Percentiles rank a stretch among this genome's conserved stretches.
Evolutionary conservation across 2,888 invertebrate species (phyloP).

Genomic region (Entomobrya proxima): DNA sequence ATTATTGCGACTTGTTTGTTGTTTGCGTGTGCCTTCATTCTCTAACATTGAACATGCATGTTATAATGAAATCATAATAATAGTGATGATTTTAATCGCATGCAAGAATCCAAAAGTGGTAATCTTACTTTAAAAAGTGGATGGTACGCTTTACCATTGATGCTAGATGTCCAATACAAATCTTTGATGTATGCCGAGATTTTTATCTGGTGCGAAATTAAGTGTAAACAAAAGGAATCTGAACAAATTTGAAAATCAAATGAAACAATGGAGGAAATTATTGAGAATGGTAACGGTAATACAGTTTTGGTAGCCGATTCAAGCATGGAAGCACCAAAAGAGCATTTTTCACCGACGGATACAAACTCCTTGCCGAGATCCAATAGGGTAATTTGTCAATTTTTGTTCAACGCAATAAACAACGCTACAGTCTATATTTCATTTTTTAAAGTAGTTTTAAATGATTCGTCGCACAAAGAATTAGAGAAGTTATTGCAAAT

Average conservation of each 20-base stretch:
- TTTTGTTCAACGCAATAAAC: neutral
- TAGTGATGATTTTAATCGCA: neutral
- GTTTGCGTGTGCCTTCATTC: constrained; percentile 17
- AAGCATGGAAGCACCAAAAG: constrained; percentile 70
- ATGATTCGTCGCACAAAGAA: neutral
- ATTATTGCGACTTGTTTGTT: neutral
- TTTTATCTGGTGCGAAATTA: neutral
- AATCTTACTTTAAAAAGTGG: constrained; percentile 1
- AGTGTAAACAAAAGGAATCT: neutral
- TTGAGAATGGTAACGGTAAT: constrained; percentile 71
- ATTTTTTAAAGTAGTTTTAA: neutral
- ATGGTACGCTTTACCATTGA: constrained; percentile 12
- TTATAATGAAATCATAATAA: constrained; percentile 1
- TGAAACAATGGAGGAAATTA: constrained; percentile 61
- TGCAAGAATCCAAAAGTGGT: neutral
- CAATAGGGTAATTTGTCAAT: constrained; percentile 65
- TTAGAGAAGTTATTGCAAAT: too few relatives aligned
- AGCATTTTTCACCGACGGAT: constrained; percentile 72
- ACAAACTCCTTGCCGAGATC: constrained; percentile 72
- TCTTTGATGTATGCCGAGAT: neutral
- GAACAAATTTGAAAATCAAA: constrained; percentile 3
- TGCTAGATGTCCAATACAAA: constrained; percentile 15
- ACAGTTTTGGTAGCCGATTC: constrained; percentile 66
- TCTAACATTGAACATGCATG: neutral
- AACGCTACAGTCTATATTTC: neutral